phyloP scores from a whole-genome alignment of 92 coral and sea anemone genomes.

The Pocillopora grandis region DNA sequence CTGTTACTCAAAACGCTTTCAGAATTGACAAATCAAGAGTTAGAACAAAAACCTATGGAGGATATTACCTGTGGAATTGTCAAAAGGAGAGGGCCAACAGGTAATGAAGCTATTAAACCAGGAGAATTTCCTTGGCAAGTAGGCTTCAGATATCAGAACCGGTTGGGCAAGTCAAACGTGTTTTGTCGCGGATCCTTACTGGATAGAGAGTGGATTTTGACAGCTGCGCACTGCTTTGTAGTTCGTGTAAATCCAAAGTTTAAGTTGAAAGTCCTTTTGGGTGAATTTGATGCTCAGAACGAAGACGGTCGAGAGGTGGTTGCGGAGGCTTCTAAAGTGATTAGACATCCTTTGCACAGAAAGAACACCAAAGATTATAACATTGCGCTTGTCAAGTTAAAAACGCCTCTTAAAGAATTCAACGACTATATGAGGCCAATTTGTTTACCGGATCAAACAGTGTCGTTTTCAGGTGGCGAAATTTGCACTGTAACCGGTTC shows the following conservation, averaged over 20 bases:
- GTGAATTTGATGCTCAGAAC: conserved; percentile 44
- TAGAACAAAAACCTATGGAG: conserved; percentile 20
- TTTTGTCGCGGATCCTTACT: conserved; percentile 65
- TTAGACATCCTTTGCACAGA: conserved; percentile 39
- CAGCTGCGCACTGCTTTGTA: conserved; percentile 64
- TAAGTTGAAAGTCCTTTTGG: conserved; percentile 38
- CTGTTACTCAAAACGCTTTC: neutral
- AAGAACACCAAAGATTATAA: conserved; percentile 41
- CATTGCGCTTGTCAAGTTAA: conserved; percentile 50
- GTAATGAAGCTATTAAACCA: conserved; percentile 32
- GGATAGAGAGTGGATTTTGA: conserved; percentile 56
- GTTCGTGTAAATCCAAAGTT: conserved; percentile 31
- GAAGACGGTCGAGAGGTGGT: conserved; percentile 47
- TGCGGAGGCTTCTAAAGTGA: conserved; percentile 39
- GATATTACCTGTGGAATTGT: conserved; percentile 43
- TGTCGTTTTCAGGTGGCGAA: conserved; percentile 36
- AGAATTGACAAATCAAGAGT: conserved; percentile 29
- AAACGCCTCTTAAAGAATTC: conserved; percentile 44
- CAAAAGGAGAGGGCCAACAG: conserved; percentile 26
- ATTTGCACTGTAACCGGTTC: conserved; percentile 57
- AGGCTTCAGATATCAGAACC: conserved; percentile 30
- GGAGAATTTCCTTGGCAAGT: conserved; percentile 47
- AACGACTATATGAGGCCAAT: conserved; percentile 49
- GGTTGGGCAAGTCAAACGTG: conserved; percentile 32
- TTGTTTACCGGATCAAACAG: conserved; percentile 48